phyloP scores from a whole-genome alignment of 2,888 invertebrate species.

The Nymphalis polychloros region DNA sequence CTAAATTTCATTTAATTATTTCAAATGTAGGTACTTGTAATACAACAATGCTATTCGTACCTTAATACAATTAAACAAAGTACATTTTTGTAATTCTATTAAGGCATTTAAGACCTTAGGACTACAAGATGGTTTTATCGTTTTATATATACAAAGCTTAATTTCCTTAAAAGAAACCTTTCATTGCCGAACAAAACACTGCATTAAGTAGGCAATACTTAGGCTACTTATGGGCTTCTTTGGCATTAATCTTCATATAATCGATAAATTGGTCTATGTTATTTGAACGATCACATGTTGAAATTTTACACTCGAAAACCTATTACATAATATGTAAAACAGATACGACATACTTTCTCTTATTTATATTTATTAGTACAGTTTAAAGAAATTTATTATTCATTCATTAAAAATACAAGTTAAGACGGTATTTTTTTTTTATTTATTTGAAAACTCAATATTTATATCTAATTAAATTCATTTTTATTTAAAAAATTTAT shows the following conservation, averaged over 20 bases:
- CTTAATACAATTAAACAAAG: too few species aligned
- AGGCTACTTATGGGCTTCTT: slow-evolving; percentile 32
- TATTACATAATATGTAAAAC: slow-evolving; percentile 1
- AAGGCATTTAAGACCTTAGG: neutral
- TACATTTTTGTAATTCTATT: too few species aligned
- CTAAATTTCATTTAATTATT: too few species aligned
- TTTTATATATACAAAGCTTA: slow-evolving; percentile 20
- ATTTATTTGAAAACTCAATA: too few species aligned
- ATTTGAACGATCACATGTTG: slow-evolving; percentile 10
- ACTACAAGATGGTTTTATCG: neutral
- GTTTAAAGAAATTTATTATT: neutral
- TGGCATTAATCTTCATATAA: slow-evolving; percentile 35
- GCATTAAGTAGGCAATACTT: slow-evolving; percentile 32
- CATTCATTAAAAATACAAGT: too few species aligned
- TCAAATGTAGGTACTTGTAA: too few species aligned
- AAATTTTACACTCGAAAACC: neutral
- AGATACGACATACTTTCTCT: neutral
- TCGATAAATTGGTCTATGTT: slow-evolving; percentile 30
- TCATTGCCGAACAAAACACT: slow-evolving; percentile 28
- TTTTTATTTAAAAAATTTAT: too few species aligned
- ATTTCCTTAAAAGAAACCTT: slow-evolving; percentile 33
- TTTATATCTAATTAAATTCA: too few species aligned
- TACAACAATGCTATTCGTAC: too few species aligned
- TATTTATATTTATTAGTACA: neutral
- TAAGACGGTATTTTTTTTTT: too few species aligned